A percentile compares a stretch with the other conserved stretches of the same genome.
phyloP scores from a whole-genome alignment of 2,113 vertebrate species.

The Pygoscelis antarcticus region DNA sequence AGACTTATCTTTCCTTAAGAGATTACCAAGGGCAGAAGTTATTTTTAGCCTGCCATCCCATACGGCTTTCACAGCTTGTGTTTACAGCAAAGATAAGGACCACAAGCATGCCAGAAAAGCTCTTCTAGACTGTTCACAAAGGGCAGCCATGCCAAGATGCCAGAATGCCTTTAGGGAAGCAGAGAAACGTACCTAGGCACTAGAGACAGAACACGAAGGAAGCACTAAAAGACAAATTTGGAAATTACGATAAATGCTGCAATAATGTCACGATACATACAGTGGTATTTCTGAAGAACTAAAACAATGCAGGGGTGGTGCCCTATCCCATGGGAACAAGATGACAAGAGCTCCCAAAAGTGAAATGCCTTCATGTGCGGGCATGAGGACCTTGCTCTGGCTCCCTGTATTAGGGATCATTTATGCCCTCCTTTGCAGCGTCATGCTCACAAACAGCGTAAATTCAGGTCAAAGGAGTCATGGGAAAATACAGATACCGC shows the following conservation, averaged over 20 bases:
- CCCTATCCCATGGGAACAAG: background rate
- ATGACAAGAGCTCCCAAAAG: background rate
- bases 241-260: background rate
- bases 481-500: background rate
- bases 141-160: background rate
- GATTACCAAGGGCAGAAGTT: constrained; percentile 37
- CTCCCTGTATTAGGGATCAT: background rate
- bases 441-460: accelerated
- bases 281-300: background rate
- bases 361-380: background rate
- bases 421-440: background rate
- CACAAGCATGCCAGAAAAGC: background rate
- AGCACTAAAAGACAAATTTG: background rate
- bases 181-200: background rate
- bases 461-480: background rate
- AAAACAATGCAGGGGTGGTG: background rate
- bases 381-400: background rate
- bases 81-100: constrained; percentile 22
- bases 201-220: background rate
- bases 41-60: constrained; percentile 43
- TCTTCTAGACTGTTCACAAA: background rate
- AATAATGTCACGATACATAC: background rate
- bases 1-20: constrained; percentile 57
- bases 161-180: background rate
- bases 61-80: constrained; percentile 6